These are phyloP conservation scores for Dryocosmus kuriphilus DNA, from an alignment of 2,888 invertebrate species.

Conservation along the genomic window DNA sequence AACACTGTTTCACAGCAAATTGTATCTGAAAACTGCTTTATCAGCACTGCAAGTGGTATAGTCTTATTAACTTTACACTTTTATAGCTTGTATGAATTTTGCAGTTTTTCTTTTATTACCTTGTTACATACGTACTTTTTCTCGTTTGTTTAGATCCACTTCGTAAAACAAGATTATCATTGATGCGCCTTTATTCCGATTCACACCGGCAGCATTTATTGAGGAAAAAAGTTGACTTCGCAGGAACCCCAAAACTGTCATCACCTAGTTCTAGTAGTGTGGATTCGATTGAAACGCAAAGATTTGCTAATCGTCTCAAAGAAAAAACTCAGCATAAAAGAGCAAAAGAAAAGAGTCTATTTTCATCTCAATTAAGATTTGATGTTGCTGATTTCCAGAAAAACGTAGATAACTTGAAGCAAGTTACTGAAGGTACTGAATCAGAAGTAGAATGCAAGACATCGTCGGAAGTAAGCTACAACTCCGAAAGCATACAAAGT, in stretches of 20 bases:
- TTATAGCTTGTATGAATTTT: background rate
- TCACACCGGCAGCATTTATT: background rate
- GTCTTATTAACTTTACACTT: background rate
- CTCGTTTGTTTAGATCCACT: conserved; percentile 4
- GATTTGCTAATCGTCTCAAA: background rate
- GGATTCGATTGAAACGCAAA: background rate
- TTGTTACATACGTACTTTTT: background rate
- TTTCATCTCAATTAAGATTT: background rate
- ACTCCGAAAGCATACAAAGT: background rate
- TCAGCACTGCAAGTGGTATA: background rate
- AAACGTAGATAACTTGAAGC: background rate
- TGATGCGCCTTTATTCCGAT: background rate
- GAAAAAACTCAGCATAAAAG: background rate
- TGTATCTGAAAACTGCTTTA: background rate
- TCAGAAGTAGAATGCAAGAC: background rate
- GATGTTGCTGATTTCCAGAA: background rate
- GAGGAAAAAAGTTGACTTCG: background rate
- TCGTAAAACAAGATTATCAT: background rate
- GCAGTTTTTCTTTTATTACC: no score
- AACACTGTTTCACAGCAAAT: background rate
- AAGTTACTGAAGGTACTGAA: background rate
- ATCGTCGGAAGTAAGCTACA: background rate
- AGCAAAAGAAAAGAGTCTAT: background rate
- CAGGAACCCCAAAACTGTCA: no score
- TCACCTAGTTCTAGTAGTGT: background rate